Conservation (phyloP, 2,113 vertebrate species). For the Pipa parva region DNA sequence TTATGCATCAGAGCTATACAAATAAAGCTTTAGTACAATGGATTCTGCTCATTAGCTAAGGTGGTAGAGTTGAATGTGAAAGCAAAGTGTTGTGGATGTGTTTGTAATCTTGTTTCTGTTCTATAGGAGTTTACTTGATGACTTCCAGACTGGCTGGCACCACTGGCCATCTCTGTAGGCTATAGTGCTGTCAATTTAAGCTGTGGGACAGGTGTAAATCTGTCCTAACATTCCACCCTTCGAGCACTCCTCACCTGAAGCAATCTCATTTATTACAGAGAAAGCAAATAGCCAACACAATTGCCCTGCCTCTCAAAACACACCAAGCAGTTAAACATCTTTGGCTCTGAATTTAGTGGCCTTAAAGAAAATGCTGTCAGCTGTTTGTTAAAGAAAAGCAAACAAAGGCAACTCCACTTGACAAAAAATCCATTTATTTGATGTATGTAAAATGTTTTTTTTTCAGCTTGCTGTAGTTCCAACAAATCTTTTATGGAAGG, state of each 20-base stretch:
- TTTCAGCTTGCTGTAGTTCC: constrained; percentile 22
- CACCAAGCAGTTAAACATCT: constrained; percentile 39
- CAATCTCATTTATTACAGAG: constrained; percentile 69
- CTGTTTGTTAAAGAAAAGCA: constrained; percentile 67
- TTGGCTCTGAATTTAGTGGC: constrained; percentile 45
- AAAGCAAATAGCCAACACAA: constrained; percentile 57
- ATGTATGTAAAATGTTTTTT: constrained; percentile 45
- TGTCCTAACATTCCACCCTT: constrained; percentile 72
- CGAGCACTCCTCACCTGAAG: constrained; percentile 78
- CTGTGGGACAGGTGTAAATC: constrained; percentile 94
- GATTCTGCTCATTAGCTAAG: constrained; percentile 2
- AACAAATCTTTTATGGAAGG: constrained; percentile 12
- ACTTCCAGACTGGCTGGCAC: constrained; percentile 90
- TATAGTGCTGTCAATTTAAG: constrained; percentile 67
- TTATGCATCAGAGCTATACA: not conserved
- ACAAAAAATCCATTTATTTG: constrained; percentile 59
- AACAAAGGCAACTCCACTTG: constrained; percentile 55
- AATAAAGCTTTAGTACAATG: not conserved
- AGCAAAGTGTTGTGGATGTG: constrained; percentile 53
- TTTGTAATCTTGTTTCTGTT: constrained; percentile 60
- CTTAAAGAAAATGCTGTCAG: constrained; percentile 52
- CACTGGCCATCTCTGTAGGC: constrained; percentile 89
- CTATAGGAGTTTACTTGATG: constrained; percentile 54
- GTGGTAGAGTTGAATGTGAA: constrained; percentile 17
- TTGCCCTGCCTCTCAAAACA: constrained; percentile 51